Base-by-base conservation (phyloP, 2,888 invertebrate genomes). In the Standfussiana lucernea region DNA sequence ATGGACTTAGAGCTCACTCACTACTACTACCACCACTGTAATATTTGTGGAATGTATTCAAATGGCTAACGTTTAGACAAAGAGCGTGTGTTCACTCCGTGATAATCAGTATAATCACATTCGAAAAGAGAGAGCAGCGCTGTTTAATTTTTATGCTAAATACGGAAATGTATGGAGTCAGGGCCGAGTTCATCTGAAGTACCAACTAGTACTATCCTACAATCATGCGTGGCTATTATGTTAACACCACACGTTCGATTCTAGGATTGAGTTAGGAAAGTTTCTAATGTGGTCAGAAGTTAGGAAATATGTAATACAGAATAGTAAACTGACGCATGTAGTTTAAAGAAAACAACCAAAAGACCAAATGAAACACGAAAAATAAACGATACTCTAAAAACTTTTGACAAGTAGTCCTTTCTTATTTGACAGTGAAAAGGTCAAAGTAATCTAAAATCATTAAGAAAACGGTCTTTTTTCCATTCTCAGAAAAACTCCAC, bases 111-210 rank as follows among this genome's bases (percentile, higher is more conserved):
- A n/a, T 64, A 64, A 87, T 84, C 72, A 82, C 71, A 84, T 76
- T 72, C 67, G 45, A 61, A 77, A 85, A 84, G 86, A 87, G 85
- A 87, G 83, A 84, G 79, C 70, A 21, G 72, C 68, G 42, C 32
- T 74, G 75, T 80, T 83, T 77, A 86, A 86, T 85, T 85, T 83
- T 75, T 72, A 78, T 71, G 77, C 80, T 83, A 83, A 85, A 78
- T 80, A 83, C 75, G 66, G 72, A 75, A 77, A 80, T 61, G 72
- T 68, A 70, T 56, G 40, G 32, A 61, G 59, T 37, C 21, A 42
- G 61, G 67, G 47, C 24, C 59, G 62, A 77, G 67, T 50, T 64
- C 62, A 24, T 45, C 21, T 50, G n/a, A 42, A 42, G 64, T 70
- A 73, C 5, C 15, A 37, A 15, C 62, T 35, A 65, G 50, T 15